Evolutionary conservation across 2,888 invertebrate species (phyloP).

Genomic region (Balanococcus diminutus): DNA sequence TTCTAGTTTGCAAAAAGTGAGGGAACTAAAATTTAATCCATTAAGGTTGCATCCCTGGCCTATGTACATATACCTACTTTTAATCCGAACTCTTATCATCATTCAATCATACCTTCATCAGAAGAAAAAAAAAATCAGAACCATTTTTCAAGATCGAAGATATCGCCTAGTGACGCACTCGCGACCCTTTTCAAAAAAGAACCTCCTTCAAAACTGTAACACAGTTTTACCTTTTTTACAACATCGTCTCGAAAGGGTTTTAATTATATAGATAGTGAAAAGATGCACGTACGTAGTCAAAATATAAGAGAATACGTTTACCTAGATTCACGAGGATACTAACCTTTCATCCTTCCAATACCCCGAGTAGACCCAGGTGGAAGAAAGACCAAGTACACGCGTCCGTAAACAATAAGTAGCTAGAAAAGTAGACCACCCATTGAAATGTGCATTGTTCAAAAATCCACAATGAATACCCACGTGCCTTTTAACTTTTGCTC

Average conservation of each 20-base stretch:
- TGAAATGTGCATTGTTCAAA: not conserved
- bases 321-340: not conserved
- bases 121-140: not conserved
- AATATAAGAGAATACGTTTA: not conserved
- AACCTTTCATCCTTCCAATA: not conserved
- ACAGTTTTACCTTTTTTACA: not conserved
- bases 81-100: not conserved
- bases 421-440: conserved; percentile 23
- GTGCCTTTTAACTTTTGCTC: conserved; percentile 14
- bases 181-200: not conserved
- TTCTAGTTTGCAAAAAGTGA: too few relatives aligned
- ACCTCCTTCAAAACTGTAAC: not conserved
- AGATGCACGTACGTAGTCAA: not conserved
- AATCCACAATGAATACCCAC: conserved; percentile 10
- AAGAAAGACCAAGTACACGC: conserved; percentile 7
- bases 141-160: not conserved
- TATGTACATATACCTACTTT: too few relatives aligned
- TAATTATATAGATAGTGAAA: not conserved
- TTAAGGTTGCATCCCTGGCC: too few relatives aligned
- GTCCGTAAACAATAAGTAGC: conserved; percentile 23
- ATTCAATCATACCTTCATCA: not conserved
- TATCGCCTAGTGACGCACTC: not conserved
- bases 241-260: not conserved
- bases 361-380: not conserved
- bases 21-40: too few relatives aligned